Percentiles rank a stretch among this genome's conserved stretches.
Conservation (phyloP, 2,797 vertebrate species). For the Spondyliosoma cantharus region DNA sequence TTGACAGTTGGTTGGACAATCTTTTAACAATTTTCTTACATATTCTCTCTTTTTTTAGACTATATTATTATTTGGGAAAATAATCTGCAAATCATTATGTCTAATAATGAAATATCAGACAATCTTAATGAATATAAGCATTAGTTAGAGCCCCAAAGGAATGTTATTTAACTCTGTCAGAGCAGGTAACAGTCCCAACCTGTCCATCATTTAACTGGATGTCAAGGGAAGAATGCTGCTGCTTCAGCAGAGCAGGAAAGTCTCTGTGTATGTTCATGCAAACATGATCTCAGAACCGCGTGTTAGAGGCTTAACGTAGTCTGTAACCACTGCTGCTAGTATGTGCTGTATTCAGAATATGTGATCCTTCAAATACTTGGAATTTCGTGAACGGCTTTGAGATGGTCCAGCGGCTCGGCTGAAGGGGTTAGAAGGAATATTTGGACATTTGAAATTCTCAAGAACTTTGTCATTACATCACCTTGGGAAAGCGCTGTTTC, state of each 20-base stretch:
- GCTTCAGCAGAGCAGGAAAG: constrained; percentile 23
- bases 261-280: constrained; percentile 26
- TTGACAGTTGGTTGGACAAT: too few relatives aligned
- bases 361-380: constrained; percentile 59
- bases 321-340: constrained; percentile 32
- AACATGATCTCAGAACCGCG: constrained; percentile 18
- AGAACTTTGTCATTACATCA: constrained; percentile 49
- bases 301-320: constrained; percentile 48
- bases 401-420: constrained; percentile 22
- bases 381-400: constrained; percentile 61
- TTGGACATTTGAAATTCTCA: constrained; percentile 51
- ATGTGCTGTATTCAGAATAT: constrained; percentile 56
- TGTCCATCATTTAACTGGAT: constrained; percentile 22
- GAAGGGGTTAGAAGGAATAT: constrained; percentile 29
- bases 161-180: constrained; percentile 1
- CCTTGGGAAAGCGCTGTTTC: constrained; percentile 54
- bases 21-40: too few relatives aligned
- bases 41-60: too few relatives aligned
- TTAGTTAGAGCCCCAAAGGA: neutral
- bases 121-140: too few relatives aligned
- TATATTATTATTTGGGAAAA: too few relatives aligned
- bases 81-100: too few relatives aligned
- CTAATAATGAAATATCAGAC: too few relatives aligned
- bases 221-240: constrained; percentile 9
- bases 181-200: neutral